Base-by-base conservation (phyloP, 1,140 invertebrate species). In the Odontomachus brunneus region DNA sequence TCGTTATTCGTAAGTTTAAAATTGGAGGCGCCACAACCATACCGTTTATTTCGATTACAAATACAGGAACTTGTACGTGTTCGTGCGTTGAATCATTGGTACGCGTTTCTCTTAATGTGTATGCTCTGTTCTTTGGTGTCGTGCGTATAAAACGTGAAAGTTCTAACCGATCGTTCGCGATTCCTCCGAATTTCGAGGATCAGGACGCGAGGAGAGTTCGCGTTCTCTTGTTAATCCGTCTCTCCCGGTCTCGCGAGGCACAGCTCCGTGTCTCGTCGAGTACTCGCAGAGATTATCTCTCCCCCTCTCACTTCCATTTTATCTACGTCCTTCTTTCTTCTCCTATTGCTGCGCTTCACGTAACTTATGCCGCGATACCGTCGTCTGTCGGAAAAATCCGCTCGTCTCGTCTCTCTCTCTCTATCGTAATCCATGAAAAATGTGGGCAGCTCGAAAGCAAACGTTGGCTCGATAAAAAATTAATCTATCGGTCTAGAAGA, bases 41-140 rank as follows among this genome's bases (percentile, higher is more conserved):
- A 80, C 65, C 75, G 75, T 71, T 80, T 80, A 80, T 71, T 80
- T 80, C 69, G 69, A 44, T 44, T 65, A 80, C 26, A 44, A 24
- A 69, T 78, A 69, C 75, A 78, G 51, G 65, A 80, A 80, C 75
- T 80, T 80, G 69, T 76, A 76, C 33, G 69, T 57, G 22, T 80
- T 69, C 75, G 57, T 71, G 65, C 75, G 44, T 33, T 26, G 29
- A 62, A 49, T 48, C 33, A 78, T 55, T 44, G 75, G 51, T 80
- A 57, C 75, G 57, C 38, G 38, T 44, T 44, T 59, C 62, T 53
- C n/a, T n/a, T n/a, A n/a, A n/a, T 71, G 60, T 44, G 15, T 65
- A 51, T 38, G 63, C 51, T 57, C 65, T 38, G 33, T 80, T 55
- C 9, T 44, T 44, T 44, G 3, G 9, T 11, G 44, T 71, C 65